A percentile compares a stretch with the other conserved stretches of the same genome.
Evolutionary conservation across 2,888 invertebrate genomes (phyloP).

Genomic region (Drosophila ochracea): DNA sequence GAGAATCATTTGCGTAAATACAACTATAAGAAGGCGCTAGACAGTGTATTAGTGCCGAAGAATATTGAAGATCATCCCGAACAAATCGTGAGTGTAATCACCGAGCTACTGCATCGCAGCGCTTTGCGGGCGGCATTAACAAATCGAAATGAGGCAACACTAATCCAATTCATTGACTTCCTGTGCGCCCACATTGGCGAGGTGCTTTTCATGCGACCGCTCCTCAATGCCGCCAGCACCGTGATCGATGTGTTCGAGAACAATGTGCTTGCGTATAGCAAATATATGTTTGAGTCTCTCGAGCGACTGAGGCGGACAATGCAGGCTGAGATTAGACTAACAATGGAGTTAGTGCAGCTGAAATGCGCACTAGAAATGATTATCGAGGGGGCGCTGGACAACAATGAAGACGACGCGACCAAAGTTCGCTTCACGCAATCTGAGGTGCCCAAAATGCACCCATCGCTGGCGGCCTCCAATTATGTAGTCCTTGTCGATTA

Average conservation of each 20-base stretch:
- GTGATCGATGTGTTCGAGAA: constrained; percentile 91
- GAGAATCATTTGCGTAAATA: constrained; percentile 92
- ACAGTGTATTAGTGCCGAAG: constrained; percentile 88
- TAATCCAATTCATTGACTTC: constrained; percentile 90
- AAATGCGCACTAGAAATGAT: constrained; percentile 90
- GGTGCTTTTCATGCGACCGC: constrained; percentile 89
- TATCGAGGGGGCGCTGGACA: constrained; percentile 86
- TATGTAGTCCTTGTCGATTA: constrained; percentile 67
- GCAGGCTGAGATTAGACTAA: constrained; percentile 89
- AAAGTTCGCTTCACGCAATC: constrained; percentile 24
- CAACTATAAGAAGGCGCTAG: constrained; percentile 92
- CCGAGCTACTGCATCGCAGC: constrained; percentile 94
- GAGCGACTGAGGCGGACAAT: constrained; percentile 88
- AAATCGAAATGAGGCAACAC: constrained; percentile 89
- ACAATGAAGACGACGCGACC: constrained; percentile 83
- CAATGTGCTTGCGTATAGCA: constrained; percentile 87
- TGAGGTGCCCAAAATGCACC: constrained; percentile 65
- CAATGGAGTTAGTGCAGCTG: constrained; percentile 88
- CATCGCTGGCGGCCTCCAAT: constrained; percentile 79
- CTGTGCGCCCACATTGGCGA: constrained; percentile 90
- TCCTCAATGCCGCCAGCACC: constrained; percentile 91
- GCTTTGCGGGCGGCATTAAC: constrained; percentile 91
- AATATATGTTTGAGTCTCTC: constrained; percentile 88
- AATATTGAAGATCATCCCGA: constrained; percentile 89
- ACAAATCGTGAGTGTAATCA: constrained; percentile 91